Conservation (phyloP, 2,888 invertebrate genomes). For the Chorisops tibialis region DNA sequence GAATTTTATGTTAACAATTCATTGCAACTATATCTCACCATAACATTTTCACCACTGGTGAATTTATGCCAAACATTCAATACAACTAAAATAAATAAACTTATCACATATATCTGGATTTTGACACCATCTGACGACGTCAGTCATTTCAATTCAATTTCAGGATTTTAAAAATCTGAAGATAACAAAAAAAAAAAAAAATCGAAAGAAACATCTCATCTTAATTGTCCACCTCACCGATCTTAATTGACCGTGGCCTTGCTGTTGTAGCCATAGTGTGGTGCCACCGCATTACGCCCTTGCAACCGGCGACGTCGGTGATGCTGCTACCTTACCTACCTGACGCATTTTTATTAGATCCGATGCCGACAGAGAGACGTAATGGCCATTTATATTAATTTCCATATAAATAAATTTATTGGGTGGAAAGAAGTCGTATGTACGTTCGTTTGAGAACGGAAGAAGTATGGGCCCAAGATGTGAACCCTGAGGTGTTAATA, state of each 20-base stretch:
- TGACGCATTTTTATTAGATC: conserved; percentile 23
- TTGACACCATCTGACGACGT: no score
- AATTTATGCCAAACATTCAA: no score
- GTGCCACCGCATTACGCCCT: conserved; percentile 24
- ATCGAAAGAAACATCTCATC: not conserved
- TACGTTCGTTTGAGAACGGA: not conserved
- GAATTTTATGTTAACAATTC: no score
- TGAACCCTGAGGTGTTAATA: not conserved
- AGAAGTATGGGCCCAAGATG: no score
- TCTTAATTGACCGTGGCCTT: not conserved
- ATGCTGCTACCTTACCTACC: conserved; percentile 7
- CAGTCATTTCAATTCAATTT: no score
- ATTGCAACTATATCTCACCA: no score
- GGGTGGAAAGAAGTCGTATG: conserved; percentile 7
- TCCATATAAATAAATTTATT: conserved; percentile 21
- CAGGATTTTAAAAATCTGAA: no score
- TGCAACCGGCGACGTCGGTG: not conserved
- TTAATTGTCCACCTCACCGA: not conserved
- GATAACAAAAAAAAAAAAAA: not conserved
- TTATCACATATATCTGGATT: no score
- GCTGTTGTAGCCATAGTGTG: not conserved
- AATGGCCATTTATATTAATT: conserved; percentile 16
- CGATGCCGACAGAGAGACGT: conserved; percentile 9
- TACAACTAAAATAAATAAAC: no score
- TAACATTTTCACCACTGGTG: no score